Percentiles rank a stretch among this genome's conserved stretches.
Conservation (phyloP, 2,113 vertebrate genomes). For the Dicerorhinus sumatrensis region DNA sequence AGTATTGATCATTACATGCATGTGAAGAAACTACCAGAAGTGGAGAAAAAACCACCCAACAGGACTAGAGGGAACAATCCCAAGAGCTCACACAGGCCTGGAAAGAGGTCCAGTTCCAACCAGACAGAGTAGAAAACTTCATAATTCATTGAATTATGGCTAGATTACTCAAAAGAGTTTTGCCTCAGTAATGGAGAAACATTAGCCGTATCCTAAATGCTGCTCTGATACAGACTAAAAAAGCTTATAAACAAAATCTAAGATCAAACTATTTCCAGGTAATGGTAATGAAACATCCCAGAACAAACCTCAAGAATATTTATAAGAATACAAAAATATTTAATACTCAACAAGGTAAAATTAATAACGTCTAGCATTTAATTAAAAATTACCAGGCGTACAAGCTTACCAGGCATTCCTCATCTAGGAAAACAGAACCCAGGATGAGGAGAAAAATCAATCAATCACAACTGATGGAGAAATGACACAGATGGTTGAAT, state of each 20-base stretch:
- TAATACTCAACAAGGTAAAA: neutral
- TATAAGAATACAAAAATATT: neutral
- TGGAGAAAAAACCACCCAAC: neutral
- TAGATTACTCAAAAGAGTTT: constrained; percentile 1
- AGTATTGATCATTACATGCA: neutral
- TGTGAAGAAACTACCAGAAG: neutral
- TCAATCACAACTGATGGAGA: neutral
- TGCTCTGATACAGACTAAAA: neutral
- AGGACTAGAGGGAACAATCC: neutral
- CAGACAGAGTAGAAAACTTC: neutral
- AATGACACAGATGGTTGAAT: neutral
- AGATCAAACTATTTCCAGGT: neutral
- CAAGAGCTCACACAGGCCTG: neutral
- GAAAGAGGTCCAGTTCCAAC: neutral
- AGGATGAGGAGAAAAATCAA: neutral
- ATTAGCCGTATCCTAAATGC: neutral
- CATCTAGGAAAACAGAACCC: neutral
- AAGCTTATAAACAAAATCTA: neutral
- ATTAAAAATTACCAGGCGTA: neutral
- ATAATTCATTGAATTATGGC: neutral
- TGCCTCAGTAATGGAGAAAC: neutral
- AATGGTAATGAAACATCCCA: neutral
- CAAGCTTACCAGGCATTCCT: neutral
- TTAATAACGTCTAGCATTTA: neutral
- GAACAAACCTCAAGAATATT: neutral